Evolutionary conservation across 2,888 invertebrate genomes (phyloP).

Genomic region (Tinea trinotella): DNA sequence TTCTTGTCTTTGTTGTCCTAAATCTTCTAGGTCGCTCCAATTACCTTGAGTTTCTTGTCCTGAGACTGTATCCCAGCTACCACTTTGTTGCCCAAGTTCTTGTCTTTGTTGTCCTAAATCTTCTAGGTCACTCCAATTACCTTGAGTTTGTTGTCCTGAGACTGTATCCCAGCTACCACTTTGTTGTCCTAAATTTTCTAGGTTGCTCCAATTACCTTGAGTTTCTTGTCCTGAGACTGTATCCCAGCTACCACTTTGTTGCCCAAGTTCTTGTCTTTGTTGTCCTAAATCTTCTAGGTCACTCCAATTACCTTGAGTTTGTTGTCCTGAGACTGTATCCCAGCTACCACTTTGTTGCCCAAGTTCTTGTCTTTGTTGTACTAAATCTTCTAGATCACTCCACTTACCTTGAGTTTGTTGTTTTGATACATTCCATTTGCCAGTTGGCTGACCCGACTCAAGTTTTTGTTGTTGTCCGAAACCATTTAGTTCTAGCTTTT

Average conservation of each 20-base stretch:
- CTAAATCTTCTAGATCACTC: constrained; percentile 26
- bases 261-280: background rate
- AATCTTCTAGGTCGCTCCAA: constrained; percentile 21
- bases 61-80: constrained; percentile 21
- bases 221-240: background rate
- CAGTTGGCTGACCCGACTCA: too few species aligned
- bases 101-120: constrained; percentile 13
- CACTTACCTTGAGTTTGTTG: constrained; percentile 22
- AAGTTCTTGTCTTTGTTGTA: background rate
- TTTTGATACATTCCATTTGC: background rate
- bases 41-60: constrained; percentile 24
- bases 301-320: constrained; percentile 22
- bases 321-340: background rate
- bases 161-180: background rate
- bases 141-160: constrained; percentile 9
- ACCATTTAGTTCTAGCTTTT: too few species aligned
- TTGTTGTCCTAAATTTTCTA: background rate
- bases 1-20: constrained; percentile 23
- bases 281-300: constrained; percentile 26
- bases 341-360: background rate
- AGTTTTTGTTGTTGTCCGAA: constrained; percentile 22
- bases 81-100: constrained; percentile 24
- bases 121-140: constrained; percentile 20
- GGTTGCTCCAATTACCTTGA: background rate
- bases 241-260: too few species aligned